Evolutionary conservation across 1,140 invertebrate species (phyloP).

Genomic region (Uloborus diversus): DNA sequence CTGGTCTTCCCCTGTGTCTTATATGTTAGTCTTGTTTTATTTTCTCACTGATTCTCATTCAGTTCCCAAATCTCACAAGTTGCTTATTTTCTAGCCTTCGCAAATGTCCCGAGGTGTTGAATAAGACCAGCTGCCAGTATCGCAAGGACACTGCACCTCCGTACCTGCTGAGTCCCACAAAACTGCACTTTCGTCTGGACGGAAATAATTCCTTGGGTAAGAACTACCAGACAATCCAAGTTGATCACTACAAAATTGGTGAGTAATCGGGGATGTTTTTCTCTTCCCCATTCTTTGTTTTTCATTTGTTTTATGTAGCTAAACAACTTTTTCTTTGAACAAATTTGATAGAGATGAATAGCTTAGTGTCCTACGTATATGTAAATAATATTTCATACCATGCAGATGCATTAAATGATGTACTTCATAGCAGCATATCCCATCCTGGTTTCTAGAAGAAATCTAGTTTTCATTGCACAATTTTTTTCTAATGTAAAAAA

Average conservation of each 20-base stretch:
- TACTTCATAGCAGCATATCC: background rate
- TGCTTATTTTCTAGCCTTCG: too few relatives aligned
- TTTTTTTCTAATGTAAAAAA: too few relatives aligned
- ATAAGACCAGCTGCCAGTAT: background rate
- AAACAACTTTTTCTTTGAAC: background rate
- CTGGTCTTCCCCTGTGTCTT: too few relatives aligned
- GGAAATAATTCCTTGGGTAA: background rate
- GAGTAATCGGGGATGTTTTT: too few relatives aligned
- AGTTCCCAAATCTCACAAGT: too few relatives aligned
- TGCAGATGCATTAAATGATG: background rate
- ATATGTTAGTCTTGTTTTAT: too few relatives aligned
- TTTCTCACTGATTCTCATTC: too few relatives aligned
- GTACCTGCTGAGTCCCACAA: background rate
- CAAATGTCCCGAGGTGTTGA: too few relatives aligned
- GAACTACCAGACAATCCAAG: background rate
- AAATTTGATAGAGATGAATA: background rate
- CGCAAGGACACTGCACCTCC: background rate
- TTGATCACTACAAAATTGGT: background rate
- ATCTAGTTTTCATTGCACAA: too few relatives aligned
- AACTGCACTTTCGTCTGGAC: background rate
- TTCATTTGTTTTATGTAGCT: background rate
- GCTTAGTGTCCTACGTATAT: background rate
- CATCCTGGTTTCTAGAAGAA: too few relatives aligned
- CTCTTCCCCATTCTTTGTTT: background rate
- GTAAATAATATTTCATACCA: background rate